Conservation (phyloP, 2,113 vertebrate species). For the Osmerus eperlanus region DNA sequence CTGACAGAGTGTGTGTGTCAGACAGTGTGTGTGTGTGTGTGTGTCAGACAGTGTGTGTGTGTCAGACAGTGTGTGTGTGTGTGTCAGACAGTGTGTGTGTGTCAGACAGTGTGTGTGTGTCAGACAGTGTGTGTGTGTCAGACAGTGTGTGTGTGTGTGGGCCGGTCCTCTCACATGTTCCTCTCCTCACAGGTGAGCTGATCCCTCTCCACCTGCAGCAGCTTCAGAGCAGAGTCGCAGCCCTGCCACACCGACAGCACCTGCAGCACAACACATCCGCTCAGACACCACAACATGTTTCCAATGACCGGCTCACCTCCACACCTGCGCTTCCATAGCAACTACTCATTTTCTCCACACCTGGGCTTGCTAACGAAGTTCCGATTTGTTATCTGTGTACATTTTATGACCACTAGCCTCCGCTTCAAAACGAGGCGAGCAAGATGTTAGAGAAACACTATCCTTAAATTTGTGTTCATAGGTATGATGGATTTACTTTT, state of each 20-base stretch:
- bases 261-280: constrained; percentile 58
- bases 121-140: neutral
- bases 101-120: neutral
- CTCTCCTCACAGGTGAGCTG: constrained; percentile 80
- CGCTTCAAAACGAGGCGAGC: too few relatives aligned
- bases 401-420: neutral
- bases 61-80: neutral
- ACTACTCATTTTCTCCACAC: neutral
- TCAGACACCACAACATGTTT: neutral
- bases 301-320: neutral
- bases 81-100: neutral
- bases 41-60: neutral
- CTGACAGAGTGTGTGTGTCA: too few relatives aligned
- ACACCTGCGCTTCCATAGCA: neutral
- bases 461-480: too few relatives aligned
- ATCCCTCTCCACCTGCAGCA: constrained; percentile 78
- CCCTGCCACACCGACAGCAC: constrained; percentile 82
- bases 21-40: neutral
- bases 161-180: constrained; percentile 74
- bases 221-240: constrained; percentile 71
- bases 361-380: neutral
- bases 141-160: neutral
- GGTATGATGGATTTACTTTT: too few relatives aligned
- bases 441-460: too few relatives aligned
- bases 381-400: neutral